Percentiles rank a stretch among this genome's conserved stretches.
These are phyloP conservation scores for Xanthorhoe designata DNA, from an alignment of 2,888 invertebrate genomes.

Conservation along the genomic window DNA sequence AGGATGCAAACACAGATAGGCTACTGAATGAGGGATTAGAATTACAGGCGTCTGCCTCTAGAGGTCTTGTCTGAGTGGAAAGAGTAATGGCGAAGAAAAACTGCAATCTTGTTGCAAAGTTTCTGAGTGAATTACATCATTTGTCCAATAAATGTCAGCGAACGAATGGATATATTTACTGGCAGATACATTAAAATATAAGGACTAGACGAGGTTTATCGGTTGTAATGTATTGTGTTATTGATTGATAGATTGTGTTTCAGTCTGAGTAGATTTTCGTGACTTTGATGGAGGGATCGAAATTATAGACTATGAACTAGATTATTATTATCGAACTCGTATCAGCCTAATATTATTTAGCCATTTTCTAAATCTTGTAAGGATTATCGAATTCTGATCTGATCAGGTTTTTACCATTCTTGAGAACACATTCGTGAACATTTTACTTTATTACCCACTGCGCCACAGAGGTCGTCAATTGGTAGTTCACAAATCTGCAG, in stretches of 20 bases:
- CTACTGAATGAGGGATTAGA: conserved; percentile 73
- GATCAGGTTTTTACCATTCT: too few species aligned
- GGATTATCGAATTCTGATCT: too few species aligned
- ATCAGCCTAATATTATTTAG: not conserved
- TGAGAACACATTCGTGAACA: too few species aligned
- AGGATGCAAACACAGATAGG: conserved; percentile 83
- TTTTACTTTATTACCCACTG: too few species aligned
- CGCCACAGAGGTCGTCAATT: too few species aligned
- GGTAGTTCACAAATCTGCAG: not conserved
- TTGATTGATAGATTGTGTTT: not conserved
- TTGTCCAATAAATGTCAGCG: not conserved
- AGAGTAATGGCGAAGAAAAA: conserved; percentile 11
- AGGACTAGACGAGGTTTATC: not conserved
- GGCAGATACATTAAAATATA: not conserved
- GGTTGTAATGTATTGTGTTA: not conserved
- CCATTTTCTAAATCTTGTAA: too few species aligned
- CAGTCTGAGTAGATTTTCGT: not conserved
- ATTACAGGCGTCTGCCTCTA: conserved; percentile 44
- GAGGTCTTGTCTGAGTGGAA: conserved; percentile 16
- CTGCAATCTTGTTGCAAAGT: conserved; percentile 17
- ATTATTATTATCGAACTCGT: not conserved
- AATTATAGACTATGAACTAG: not conserved
- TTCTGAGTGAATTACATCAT: conserved; percentile 6
- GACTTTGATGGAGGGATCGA: not conserved
- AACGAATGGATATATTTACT: not conserved